phyloP scores from a whole-genome alignment of 2,797 vertebrate species.

The Sebastiscus tertius region DNA sequence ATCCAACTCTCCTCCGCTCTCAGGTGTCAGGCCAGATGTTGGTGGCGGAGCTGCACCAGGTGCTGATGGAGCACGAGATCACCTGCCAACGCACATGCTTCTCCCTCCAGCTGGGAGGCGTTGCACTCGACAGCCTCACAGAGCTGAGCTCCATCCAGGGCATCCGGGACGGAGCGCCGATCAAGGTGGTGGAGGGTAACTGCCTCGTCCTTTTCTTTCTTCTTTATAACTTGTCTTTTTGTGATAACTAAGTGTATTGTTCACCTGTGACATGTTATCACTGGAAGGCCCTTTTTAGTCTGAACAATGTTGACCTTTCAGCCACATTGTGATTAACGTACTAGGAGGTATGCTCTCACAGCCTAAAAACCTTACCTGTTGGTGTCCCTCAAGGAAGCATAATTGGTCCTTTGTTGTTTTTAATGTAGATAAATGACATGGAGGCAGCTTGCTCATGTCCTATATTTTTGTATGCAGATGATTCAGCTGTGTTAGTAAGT shows the following conservation, averaged over 20 bases:
- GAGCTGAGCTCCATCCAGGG: constrained; percentile 89
- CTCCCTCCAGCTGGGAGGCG: constrained; percentile 90
- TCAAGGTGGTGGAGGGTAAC: constrained; percentile 94
- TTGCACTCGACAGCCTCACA: constrained; percentile 87
- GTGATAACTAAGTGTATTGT: not conserved
- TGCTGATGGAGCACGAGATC: constrained; percentile 93
- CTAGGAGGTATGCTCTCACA: too few relatives aligned
- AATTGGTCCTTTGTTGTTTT: too few relatives aligned
- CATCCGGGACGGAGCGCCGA: constrained; percentile 86
- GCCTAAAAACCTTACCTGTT: too few relatives aligned
- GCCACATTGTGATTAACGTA: not conserved
- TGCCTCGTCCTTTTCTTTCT: not conserved
- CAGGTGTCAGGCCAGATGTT: constrained; percentile 95
- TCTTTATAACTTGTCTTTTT: not conserved
- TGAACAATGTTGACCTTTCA: not conserved
- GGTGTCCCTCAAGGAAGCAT: too few relatives aligned
- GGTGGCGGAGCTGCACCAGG: constrained; percentile 95
- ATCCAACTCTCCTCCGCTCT: not conserved
- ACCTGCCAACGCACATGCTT: constrained; percentile 96
- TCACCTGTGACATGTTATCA: not conserved
- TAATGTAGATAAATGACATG: too few relatives aligned
- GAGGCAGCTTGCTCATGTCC: too few relatives aligned
- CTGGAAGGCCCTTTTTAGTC: not conserved
- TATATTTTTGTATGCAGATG: too few relatives aligned
- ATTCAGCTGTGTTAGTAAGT: too few relatives aligned